Evolutionary conservation across 2,113 vertebrate species (phyloP).

Genomic region (Cricetomys ansorgei): DNA sequence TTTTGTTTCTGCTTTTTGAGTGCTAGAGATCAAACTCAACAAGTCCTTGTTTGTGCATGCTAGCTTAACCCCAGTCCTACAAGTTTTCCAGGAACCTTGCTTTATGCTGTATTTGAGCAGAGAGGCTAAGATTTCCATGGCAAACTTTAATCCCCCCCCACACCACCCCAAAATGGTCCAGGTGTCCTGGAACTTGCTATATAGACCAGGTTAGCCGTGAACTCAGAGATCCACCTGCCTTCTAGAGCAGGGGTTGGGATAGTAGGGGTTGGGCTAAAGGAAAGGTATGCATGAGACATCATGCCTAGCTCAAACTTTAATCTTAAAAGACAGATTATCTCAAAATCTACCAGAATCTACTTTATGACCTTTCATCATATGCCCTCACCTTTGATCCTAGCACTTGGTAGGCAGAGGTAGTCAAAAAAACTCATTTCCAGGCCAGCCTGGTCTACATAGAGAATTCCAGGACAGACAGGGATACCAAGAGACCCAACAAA

Average conservation of each 20-base stretch:
- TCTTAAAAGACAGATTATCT: background rate
- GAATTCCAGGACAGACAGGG: background rate
- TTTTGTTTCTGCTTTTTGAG: background rate
- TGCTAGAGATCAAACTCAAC: background rate
- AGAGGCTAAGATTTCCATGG: background rate
- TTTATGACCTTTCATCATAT: background rate
- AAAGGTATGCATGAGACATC: background rate
- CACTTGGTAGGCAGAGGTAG: background rate
- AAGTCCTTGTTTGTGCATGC: background rate
- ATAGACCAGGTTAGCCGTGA: background rate
- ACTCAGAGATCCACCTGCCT: background rate
- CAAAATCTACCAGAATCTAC: background rate
- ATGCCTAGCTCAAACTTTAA: background rate
- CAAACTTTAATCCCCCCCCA: background rate
- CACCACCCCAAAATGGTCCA: no score
- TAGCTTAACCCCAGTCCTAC: no score
- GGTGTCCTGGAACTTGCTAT: background rate
- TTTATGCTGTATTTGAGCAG: background rate
- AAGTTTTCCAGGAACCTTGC: background rate
- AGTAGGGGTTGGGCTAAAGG: background rate
- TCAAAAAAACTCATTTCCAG: background rate
- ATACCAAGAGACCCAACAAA: background rate
- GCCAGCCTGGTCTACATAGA: background rate
- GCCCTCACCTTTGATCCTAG: background rate
- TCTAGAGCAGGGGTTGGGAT: accelerated